phyloP scores from a whole-genome alignment of 2,113 vertebrate species.

The Puma concolor region DNA sequence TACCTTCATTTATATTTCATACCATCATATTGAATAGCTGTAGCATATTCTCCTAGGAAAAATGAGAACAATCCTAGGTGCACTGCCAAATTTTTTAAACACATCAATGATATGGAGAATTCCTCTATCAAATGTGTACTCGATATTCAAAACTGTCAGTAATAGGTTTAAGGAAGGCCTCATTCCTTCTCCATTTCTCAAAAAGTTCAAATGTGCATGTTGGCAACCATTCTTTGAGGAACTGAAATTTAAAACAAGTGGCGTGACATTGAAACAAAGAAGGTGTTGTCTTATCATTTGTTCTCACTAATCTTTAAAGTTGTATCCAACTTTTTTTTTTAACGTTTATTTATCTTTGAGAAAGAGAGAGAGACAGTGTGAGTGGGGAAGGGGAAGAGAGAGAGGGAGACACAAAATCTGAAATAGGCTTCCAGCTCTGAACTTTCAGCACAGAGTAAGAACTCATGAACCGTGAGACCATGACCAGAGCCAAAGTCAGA shows the following conservation, averaged over 20 bases:
- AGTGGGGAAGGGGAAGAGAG: too few species aligned
- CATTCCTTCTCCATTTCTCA: background rate
- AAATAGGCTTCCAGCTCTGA: too few species aligned
- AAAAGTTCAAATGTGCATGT: background rate
- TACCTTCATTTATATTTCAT: conserved; percentile 83
- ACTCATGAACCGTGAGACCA: too few species aligned
- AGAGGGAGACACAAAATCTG: too few species aligned
- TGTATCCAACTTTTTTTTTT: background rate
- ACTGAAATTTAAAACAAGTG: background rate
- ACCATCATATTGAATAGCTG: background rate
- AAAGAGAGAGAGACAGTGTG: too few species aligned
- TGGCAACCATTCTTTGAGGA: background rate
- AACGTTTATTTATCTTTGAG: too few species aligned
- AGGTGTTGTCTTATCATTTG: rapidly evolving
- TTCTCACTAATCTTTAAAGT: background rate
- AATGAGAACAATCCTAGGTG: conserved; percentile 53
- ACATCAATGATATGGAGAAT: conserved; percentile 1
- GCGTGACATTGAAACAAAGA: background rate
- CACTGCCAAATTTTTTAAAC: conserved; percentile 62
- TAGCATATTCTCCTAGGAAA: conserved; percentile 61
- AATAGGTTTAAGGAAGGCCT: background rate
- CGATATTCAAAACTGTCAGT: background rate
- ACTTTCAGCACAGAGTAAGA: too few species aligned
- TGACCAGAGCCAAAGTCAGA: too few species aligned
- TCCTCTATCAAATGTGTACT: background rate